Conservation (phyloP, 2,888 invertebrate genomes). For the Lordiphosa andalusiaca region DNA sequence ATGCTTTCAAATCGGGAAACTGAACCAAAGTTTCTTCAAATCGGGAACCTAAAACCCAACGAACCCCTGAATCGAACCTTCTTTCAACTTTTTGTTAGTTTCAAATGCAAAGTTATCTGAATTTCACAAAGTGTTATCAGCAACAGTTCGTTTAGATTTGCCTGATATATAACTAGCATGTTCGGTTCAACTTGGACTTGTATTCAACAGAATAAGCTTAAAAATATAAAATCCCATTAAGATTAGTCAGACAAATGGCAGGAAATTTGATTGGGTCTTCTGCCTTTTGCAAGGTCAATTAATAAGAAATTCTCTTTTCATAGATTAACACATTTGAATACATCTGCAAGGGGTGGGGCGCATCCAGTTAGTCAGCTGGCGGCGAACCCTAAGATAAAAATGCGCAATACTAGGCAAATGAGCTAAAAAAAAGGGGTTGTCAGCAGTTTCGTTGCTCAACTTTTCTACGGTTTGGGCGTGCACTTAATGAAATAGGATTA, state of each 20-base stretch:
- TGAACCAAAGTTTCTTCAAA: no score
- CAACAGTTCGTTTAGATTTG: no score
- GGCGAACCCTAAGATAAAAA: conserved; percentile 19
- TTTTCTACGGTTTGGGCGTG: conserved; percentile 45
- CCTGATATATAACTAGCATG: no score
- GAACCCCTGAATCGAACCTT: no score
- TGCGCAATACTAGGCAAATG: conserved; percentile 24
- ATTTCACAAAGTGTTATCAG: no score
- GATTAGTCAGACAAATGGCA: conserved; percentile 7
- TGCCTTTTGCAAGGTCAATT: conserved; percentile 19
- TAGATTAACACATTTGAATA: conserved; percentile 36
- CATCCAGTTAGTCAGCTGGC: conserved; percentile 57
- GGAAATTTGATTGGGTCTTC: conserved; percentile 22
- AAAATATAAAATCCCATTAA: not conserved
- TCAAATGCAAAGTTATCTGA: no score
- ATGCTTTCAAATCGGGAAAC: no score
- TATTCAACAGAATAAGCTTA: no score
- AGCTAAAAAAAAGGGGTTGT: conserved; percentile 44
- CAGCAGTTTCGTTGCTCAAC: conserved; percentile 7
- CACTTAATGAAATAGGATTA: conserved; percentile 72
- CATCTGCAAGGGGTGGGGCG: conserved; percentile 10
- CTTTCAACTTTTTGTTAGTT: no score
- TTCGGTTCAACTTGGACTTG: no score
- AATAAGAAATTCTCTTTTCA: conserved; percentile 24
- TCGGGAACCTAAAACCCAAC: no score